Conservation (phyloP, 2,888 invertebrate genomes). For the Strigamia crassipes region DNA sequence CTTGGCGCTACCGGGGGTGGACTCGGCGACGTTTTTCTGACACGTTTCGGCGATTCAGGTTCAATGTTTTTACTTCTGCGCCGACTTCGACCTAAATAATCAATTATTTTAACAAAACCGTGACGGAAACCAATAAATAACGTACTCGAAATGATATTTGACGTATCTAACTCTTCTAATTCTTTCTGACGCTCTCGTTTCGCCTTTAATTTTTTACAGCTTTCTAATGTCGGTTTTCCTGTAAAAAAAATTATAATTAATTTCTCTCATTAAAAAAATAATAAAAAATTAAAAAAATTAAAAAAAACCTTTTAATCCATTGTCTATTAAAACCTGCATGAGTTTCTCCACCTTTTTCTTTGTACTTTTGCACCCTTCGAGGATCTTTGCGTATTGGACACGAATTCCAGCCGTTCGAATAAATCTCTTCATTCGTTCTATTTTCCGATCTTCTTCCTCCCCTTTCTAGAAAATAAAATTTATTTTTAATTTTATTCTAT, state of each 20-base stretch:
- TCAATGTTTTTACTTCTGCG: not conserved
- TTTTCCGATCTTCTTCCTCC: slow-evolving; percentile 43
- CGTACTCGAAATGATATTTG: slow-evolving; percentile 50
- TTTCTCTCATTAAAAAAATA: not conserved
- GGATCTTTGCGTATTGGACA: slow-evolving; percentile 47
- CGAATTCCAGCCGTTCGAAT: slow-evolving; percentile 46
- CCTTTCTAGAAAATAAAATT: not conserved
- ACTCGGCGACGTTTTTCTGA: not conserved
- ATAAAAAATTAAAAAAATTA: not conserved
- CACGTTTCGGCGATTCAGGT: not conserved
- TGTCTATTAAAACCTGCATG: slow-evolving; percentile 49
- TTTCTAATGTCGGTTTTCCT: slow-evolving; percentile 52
- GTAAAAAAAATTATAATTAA: slow-evolving; percentile 46
- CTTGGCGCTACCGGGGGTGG: not conserved
- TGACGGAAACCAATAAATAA: not conserved
- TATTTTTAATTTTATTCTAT: not conserved
- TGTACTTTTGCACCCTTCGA: slow-evolving; percentile 50
- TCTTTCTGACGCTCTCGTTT: slow-evolving; percentile 51
- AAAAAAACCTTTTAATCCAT: slow-evolving; percentile 50
- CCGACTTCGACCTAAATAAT: slow-evolving; percentile 23
- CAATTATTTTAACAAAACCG: not conserved
- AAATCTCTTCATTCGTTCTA: slow-evolving; percentile 43
- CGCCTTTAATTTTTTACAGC: slow-evolving; percentile 51
- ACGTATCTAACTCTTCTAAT: slow-evolving; percentile 50
- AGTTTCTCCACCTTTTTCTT: slow-evolving; percentile 50